phyloP scores from a whole-genome alignment of 2,888 invertebrate genomes.

The Aelia acuminata region DNA sequence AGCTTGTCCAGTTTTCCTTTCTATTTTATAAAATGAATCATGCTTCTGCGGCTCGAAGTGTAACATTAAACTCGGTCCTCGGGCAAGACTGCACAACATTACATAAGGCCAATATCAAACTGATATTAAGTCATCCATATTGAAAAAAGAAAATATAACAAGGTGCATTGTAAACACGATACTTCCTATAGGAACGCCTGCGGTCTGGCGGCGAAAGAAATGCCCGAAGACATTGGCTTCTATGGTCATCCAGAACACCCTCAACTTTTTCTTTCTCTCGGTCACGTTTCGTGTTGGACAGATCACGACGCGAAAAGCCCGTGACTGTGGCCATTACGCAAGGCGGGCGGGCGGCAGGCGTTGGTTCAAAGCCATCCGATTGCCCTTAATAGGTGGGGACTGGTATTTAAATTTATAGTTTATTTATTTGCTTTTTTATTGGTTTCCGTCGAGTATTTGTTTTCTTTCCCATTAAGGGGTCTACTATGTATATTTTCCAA shows the following conservation, averaged over 20 bases:
- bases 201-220: background rate
- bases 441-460: too few relatives aligned
- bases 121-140: slow-evolving; percentile 11
- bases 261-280: slow-evolving; percentile 4
- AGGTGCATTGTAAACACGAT: background rate
- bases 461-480: too few relatives aligned
- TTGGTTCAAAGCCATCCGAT: background rate
- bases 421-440: too few relatives aligned
- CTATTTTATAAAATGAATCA: background rate
- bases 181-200: background rate
- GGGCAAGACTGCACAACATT: background rate
- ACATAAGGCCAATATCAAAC: background rate
- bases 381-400: background rate
- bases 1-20: background rate
- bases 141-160: background rate
- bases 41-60: background rate
- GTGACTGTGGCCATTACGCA: background rate
- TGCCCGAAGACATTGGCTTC: background rate
- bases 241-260: slow-evolving; percentile 33
- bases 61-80: background rate
- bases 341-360: background rate
- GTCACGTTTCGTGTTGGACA: slow-evolving; percentile 34
- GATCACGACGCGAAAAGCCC: slow-evolving; percentile 21
- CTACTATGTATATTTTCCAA: too few relatives aligned
- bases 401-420: background rate